Conservation (phyloP, 2,113 vertebrate species). For the Corvus hawaiiensis region DNA sequence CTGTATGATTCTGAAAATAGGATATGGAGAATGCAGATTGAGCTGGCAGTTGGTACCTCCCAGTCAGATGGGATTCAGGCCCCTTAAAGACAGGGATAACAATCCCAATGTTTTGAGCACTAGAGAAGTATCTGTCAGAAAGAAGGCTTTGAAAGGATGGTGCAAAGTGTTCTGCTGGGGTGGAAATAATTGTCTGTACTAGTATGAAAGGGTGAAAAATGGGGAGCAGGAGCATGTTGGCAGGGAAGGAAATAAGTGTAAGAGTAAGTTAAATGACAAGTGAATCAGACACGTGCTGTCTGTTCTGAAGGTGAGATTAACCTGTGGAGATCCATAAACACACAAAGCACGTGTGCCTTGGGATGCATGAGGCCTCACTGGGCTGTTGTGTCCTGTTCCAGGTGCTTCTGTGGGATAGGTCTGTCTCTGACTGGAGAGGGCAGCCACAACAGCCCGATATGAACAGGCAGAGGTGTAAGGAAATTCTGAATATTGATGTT, state of each 20-base stretch:
- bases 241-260: not conserved
- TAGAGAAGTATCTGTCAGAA: not conserved
- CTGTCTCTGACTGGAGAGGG: not conserved
- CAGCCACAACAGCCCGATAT: not conserved
- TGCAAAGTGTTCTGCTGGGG: not conserved
- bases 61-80: not conserved
- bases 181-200: not conserved
- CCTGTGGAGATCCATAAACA: not conserved
- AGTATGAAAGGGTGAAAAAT: not conserved
- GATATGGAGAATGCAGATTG: not conserved
- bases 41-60: not conserved
- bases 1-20: not conserved
- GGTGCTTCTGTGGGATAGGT: not conserved
- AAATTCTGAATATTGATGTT: fast-evolving
- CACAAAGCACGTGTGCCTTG: fast-evolving
- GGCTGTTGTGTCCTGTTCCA: not conserved
- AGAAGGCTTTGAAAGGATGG: not conserved
- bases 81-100: not conserved
- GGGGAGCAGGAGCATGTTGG: not conserved
- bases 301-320: not conserved
- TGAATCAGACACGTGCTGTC: not conserved
- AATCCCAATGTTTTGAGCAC: not conserved
- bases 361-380: not conserved
- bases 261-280: not conserved
- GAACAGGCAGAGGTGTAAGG: not conserved